A percentile compares a stretch with the other conserved stretches of the same genome.
Conservation (phyloP, 1,140 invertebrate species). For the Cyclargus thomasi region DNA sequence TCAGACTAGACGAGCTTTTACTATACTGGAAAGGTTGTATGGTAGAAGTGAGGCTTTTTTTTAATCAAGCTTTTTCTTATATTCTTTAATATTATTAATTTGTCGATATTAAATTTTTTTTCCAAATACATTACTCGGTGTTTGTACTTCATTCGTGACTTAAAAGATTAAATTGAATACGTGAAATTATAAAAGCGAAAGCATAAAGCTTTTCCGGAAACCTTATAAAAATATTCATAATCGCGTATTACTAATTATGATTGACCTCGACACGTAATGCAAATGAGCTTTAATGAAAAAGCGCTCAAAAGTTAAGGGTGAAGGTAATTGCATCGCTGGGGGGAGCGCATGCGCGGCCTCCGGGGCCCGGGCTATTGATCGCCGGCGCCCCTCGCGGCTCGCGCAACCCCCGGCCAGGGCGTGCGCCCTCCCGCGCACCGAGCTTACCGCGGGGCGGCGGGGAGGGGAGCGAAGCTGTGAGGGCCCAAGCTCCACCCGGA, state of each 20-base stretch:
- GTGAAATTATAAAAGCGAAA: no score
- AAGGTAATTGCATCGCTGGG: constrained; percentile 24
- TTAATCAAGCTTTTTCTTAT: no score
- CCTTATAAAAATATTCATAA: not conserved
- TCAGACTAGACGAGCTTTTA: not conserved
- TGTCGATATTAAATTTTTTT: no score
- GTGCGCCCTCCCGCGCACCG: constrained; percentile 31
- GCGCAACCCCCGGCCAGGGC: constrained; percentile 25
- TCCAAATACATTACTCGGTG: no score
- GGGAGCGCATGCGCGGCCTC: constrained; percentile 29
- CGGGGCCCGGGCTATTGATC: constrained; percentile 32
- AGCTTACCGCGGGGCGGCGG: constrained; percentile 30
- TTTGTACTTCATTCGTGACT: no score
- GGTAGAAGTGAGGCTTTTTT: no score
- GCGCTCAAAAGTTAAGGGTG: constrained; percentile 30
- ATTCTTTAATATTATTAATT: no score
- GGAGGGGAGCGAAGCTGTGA: constrained; percentile 30
- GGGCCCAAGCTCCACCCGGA: constrained; percentile 43
- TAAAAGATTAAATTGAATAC: no score
- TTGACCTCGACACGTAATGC: constrained; percentile 23
- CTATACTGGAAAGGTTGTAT: no score
- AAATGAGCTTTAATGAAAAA: constrained; percentile 35
- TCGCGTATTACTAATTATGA: not conserved
- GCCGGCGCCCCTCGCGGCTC: constrained; percentile 18
- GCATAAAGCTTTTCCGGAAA: not conserved